Base-by-base conservation (phyloP, 2,888 invertebrate genomes). In the Spodoptera picta region DNA sequence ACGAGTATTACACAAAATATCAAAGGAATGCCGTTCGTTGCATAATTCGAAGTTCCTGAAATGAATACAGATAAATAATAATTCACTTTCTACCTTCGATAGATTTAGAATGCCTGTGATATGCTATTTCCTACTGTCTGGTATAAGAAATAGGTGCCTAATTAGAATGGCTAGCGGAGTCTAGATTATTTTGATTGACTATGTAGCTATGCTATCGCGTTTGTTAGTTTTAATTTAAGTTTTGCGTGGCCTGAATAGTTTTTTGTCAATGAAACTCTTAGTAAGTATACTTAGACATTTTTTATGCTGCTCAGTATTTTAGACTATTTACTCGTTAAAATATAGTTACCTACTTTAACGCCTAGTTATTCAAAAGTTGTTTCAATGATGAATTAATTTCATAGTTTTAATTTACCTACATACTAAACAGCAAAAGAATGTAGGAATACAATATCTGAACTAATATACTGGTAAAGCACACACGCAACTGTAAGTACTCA, bases 121-220 rank as follows among this genome's bases (percentile, higher is more conserved):
- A 63, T 63, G 45, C 48, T 6, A 59, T 69, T 63, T 74, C 63
- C 54, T 59, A 63, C 53, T 24, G 36, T 46, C 46, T 49, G 36
- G 49, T 42, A 23, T 52, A 51, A 31, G 19, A 60, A 63, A 63
- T 58, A 14, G 36, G 36, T 9, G 1, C 7, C 36, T 9, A 69
- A 70, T 75, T 47, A 55, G 63, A 58, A 70, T 75, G 71, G 51
- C 52, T 23, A 71, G 46, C 71, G 11, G 11, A 46, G 44, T 70
- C 57, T 73, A 73, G 55, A 72, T 60, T 58, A n/a, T 60, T 69
- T 70, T 60, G 69, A 69, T 73, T 75, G 58, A 56, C 31, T 49
- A 45, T 68, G 48, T 48, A 43, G 56, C 61, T 63, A 42, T 53
- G 42, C 57, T 19, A 51, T 52, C 11, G 12, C 6, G 12, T 24